Conservation (phyloP, 2,113 vertebrate species). For the Paradoxurus hermaphroditus region DNA sequence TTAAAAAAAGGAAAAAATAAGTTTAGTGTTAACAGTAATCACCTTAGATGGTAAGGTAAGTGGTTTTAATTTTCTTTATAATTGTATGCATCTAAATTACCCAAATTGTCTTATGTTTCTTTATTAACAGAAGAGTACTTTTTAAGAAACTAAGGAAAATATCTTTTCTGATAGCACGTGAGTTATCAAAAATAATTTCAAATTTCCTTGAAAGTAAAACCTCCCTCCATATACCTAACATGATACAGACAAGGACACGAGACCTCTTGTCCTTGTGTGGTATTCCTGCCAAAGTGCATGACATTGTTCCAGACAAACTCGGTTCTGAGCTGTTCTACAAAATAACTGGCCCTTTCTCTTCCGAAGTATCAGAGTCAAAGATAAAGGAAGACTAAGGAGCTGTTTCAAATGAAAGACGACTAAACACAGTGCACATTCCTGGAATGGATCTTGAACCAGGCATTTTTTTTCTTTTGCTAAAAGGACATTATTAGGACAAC, state of each 20-base stretch:
- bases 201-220: slow-evolving; percentile 20
- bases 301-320: background rate
- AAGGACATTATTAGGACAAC: background rate
- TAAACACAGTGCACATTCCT: background rate
- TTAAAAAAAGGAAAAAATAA: background rate
- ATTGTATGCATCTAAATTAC: background rate
- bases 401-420: background rate
- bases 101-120: background rate
- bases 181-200: background rate
- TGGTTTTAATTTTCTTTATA: background rate
- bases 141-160: slow-evolving; percentile 5
- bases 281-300: background rate
- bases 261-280: background rate
- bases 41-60: background rate
- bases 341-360: background rate
- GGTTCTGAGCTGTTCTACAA: background rate
- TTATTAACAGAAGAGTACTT: background rate
- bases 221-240: background rate
- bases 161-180: background rate
- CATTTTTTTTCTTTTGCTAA: background rate
- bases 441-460: background rate
- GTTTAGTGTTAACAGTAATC: background rate
- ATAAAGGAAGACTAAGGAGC: background rate
- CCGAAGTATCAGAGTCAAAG: background rate
- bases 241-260: background rate